These are phyloP conservation scores for Calameuta idolon DNA, from an alignment of 2,888 invertebrate species.

Conservation along the genomic window DNA sequence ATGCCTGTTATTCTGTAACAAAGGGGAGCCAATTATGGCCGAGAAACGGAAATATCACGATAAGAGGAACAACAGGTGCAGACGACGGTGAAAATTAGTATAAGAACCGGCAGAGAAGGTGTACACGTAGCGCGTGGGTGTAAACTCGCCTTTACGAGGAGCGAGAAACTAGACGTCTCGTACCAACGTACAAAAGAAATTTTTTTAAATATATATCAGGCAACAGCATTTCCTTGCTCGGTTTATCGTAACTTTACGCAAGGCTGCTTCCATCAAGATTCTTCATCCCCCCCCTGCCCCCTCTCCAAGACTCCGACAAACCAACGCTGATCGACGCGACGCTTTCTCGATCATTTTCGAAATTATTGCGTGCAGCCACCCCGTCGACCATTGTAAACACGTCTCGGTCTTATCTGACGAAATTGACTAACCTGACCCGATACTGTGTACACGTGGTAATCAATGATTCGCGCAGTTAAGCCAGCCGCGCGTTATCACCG, in stretches of 20 bases:
- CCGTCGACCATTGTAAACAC: not conserved
- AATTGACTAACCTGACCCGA: not conserved
- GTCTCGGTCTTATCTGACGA: not conserved
- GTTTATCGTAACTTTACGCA: slow-evolving; percentile 41
- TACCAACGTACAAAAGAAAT: slow-evolving; percentile 17
- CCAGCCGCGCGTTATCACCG: not conserved
- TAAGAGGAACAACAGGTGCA: slow-evolving; percentile 48
- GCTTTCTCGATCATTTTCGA: not conserved
- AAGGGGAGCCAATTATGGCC: slow-evolving; percentile 48
- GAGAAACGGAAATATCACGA: slow-evolving; percentile 43
- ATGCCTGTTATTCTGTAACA: slow-evolving; percentile 41
- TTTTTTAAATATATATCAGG: slow-evolving; percentile 14
- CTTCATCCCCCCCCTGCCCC: not conserved
- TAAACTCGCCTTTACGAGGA: not conserved
- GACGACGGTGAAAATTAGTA: slow-evolving; percentile 45
- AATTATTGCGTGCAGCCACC: not conserved
- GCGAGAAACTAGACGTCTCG: not conserved
- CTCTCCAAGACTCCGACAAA: slow-evolving; percentile 2
- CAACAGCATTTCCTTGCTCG: slow-evolving; percentile 24
- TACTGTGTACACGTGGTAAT: not conserved
- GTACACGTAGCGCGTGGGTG: not conserved
- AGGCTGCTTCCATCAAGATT: slow-evolving; percentile 36
- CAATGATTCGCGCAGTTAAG: not conserved
- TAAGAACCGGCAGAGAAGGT: not conserved
- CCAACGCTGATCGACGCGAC: slow-evolving; percentile 28